Conservation (phyloP, 2,113 vertebrate genomes). For the Vulpes vulpes region DNA sequence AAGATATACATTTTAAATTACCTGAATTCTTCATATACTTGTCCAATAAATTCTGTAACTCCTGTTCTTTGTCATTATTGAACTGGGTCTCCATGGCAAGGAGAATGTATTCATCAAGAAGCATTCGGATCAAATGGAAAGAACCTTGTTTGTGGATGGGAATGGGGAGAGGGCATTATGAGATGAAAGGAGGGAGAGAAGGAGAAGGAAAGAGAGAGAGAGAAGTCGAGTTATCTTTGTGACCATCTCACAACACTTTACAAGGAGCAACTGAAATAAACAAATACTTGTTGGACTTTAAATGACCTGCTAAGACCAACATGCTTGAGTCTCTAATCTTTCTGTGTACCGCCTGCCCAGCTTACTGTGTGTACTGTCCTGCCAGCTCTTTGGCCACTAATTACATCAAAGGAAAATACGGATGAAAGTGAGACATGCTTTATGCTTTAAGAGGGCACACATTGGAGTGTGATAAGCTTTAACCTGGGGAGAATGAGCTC, state of each 20-base stretch:
- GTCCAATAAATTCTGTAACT: constrained; percentile 97
- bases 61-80: constrained; percentile 99
- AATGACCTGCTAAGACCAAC: constrained; percentile 91
- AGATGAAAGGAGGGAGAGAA: constrained; percentile 15
- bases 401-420: constrained; percentile 91
- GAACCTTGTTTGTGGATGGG: constrained; percentile 90
- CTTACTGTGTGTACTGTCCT: constrained; percentile 89
- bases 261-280: constrained; percentile 89
- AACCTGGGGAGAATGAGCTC: constrained; percentile 85
- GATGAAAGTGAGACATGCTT: constrained; percentile 91
- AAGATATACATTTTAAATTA: constrained; percentile 79
- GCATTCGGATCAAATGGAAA: constrained; percentile 99
- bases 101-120: constrained; percentile 98
- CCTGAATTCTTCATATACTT: constrained; percentile 99
- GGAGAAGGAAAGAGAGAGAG: constrained; percentile 35
- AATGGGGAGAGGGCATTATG: constrained; percentile 29
- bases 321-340: constrained; percentile 89
- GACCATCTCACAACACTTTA: constrained; percentile 89
- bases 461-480: constrained; percentile 90
- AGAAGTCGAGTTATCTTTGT: constrained; percentile 87
- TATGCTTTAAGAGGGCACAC: constrained; percentile 91
- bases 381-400: constrained; percentile 89
- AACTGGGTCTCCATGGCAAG: constrained; percentile 98
- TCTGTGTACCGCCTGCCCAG: constrained; percentile 88
- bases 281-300: constrained; percentile 91